Evolutionary conservation across 2,797 vertebrate genomes (phyloP).

Genomic region (Anolis apletophallus): DNA sequence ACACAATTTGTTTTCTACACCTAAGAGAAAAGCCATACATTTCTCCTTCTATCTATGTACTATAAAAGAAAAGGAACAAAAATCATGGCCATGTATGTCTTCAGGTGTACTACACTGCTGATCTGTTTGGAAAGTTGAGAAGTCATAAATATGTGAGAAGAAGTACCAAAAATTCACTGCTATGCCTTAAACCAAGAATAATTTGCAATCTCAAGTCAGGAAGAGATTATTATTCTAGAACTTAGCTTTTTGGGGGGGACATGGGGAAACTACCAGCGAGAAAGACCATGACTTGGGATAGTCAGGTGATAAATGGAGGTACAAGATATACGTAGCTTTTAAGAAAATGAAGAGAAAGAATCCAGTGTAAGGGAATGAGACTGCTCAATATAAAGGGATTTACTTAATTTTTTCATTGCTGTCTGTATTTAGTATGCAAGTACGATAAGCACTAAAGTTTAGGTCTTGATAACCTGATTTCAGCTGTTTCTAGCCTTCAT

Average conservation of each 20-base stretch:
- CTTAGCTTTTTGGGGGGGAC: too few species aligned
- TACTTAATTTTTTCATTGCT: not conserved
- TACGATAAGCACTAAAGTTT: not conserved
- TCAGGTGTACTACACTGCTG: not conserved
- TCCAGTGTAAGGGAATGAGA: not conserved
- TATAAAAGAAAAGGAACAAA: conserved; percentile 42
- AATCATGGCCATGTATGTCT: accelerated
- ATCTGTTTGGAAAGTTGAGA: conserved; percentile 10
- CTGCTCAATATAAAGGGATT: not conserved
- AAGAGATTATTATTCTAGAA: not conserved
- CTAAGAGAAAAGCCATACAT: conserved; percentile 15
- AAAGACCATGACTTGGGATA: conserved; percentile 7
- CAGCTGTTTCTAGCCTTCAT: not conserved
- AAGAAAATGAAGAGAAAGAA: not conserved
- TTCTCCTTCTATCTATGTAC: not conserved
- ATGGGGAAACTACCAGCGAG: not conserved
- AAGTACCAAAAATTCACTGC: not conserved
- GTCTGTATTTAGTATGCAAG: not conserved
- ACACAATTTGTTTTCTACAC: not conserved
- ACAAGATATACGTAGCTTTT: not conserved
- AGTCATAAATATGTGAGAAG: not conserved
- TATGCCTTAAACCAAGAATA: conserved; percentile 7
- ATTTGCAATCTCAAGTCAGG: not conserved
- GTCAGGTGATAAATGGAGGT: conserved; percentile 14
- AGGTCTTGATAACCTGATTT: not conserved